Conservation (phyloP, 2,113 vertebrate genomes). For the Emydura subglobosa region DNA sequence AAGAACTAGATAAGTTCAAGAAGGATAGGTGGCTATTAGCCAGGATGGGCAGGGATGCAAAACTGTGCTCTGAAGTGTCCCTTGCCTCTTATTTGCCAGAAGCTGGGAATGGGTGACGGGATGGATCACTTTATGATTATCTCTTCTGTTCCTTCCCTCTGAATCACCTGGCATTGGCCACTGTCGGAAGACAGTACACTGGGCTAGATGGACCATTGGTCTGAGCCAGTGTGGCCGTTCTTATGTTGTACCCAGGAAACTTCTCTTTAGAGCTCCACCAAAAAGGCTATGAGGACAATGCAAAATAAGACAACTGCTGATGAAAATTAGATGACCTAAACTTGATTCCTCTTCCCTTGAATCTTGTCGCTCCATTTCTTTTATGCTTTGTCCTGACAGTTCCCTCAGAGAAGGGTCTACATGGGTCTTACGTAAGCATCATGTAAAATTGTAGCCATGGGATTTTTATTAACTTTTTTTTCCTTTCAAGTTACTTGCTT, state of each 20-base stretch:
- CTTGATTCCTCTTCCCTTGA: neutral
- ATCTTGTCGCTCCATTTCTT: rapidly evolving
- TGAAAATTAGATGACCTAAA: neutral
- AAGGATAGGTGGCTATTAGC: too few relatives aligned
- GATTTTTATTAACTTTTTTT: neutral
- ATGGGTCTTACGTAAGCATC: rapidly evolving
- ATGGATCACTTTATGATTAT: too few relatives aligned
- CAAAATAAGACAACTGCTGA: neutral
- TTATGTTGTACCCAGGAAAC: neutral
- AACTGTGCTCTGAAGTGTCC: too few relatives aligned
- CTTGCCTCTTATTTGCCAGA: too few relatives aligned
- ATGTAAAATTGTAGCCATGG: neutral
- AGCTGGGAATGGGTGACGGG: too few relatives aligned
- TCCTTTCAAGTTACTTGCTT: neutral
- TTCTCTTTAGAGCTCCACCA: neutral
- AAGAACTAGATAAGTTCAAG: too few relatives aligned
- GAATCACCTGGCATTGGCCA: too few relatives aligned
- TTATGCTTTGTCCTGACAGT: neutral
- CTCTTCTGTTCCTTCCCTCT: too few relatives aligned
- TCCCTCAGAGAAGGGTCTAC: neutral
- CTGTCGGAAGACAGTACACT: too few relatives aligned
- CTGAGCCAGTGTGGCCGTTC: too few relatives aligned
- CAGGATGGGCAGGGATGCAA: too few relatives aligned
- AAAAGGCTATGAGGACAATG: neutral
- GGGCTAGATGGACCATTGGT: too few relatives aligned